Base-by-base conservation (phyloP, 2,888 invertebrate species). In the Cantharis rufa region DNA sequence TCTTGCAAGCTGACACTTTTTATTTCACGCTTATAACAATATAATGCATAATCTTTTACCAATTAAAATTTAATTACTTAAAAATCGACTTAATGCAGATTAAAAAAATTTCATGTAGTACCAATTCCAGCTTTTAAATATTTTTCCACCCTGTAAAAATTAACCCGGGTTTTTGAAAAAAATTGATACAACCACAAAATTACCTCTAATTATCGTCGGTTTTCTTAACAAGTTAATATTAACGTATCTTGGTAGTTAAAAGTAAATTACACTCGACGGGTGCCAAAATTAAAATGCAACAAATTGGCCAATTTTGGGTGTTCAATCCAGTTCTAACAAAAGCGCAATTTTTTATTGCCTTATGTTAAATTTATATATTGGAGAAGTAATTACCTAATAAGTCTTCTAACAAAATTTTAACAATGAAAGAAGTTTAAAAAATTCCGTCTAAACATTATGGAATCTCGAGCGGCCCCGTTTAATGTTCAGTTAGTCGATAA, bases 401-500 rank as follows among this genome's bases (percentile, higher is more conserved):
- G 48, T 48, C 24, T 13, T 48, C 48, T n/a, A 48, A 48, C 48
- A 48, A 48, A 48, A 48, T 48, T 48, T 48, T 48, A 48, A 48
- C 48, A 48, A 48, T 48, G 48, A 13, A 48, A 48, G 48, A 48
- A 48, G 48, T 48, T 48, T 48, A 48, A 48, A 48, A 48, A 48
- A 48, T 48, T 48, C 48, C 48, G 48, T 48, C 75, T 71, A 62
- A 62, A 68, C 71, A 28, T 61, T 70, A 71, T 61, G 75, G 68
- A 62, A 28, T 75, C 68, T 71, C 70, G 68, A 10, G 70, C 64
- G 62, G 70, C 21, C 32, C 21, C 61, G 28, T 70, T 48, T 70
- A 75, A 75, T 75, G 64, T 75, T 71, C 71, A 68, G 75, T 75
- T 71, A 75, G 75, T 62, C 71, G 71, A 69, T 71, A 75, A 75